Evolutionary conservation across 2,113 vertebrate genomes (phyloP).

Genomic region (Pygoscelis antarcticus): DNA sequence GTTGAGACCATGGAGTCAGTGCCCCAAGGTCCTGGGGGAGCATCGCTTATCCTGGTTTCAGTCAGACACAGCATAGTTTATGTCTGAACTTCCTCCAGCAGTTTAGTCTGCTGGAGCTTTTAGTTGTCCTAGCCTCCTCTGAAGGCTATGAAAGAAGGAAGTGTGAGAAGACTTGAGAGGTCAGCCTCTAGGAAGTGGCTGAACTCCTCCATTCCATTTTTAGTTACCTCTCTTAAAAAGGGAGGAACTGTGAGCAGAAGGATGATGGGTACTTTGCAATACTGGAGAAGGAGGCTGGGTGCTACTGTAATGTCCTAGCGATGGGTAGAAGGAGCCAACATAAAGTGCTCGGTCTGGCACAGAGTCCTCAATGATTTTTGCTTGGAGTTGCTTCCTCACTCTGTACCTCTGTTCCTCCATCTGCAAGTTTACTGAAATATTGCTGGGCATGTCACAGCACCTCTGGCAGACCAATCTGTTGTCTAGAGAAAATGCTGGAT

Average conservation of each 20-base stretch:
- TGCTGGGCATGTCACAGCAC: not conserved
- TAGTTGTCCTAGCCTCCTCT: not conserved
- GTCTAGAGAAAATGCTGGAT: not conserved
- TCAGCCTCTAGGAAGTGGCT: not conserved
- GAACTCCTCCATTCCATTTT: not conserved
- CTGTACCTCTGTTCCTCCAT: not conserved
- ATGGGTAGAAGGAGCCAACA: not conserved
- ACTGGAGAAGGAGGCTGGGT: not conserved
- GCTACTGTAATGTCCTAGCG: not conserved
- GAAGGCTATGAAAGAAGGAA: not conserved
- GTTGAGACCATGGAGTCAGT: not conserved
- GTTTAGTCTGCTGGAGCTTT: not conserved
- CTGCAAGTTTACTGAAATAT: not conserved
- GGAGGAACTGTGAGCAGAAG: not conserved
- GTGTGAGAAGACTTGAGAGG: not conserved
- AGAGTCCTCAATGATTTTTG: not conserved
- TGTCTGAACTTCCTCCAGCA: not conserved
- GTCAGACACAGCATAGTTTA: not conserved
- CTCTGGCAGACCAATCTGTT: not conserved
- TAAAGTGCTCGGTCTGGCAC: not conserved
- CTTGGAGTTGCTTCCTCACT: not conserved
- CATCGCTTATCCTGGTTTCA: not conserved
- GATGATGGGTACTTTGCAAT: not conserved
- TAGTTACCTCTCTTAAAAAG: not conserved
- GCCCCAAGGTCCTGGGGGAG: not conserved